These are phyloP conservation scores for Dicroscelio sp. DNA, from an alignment of 2,888 invertebrate genomes.

Conservation along the genomic window DNA sequence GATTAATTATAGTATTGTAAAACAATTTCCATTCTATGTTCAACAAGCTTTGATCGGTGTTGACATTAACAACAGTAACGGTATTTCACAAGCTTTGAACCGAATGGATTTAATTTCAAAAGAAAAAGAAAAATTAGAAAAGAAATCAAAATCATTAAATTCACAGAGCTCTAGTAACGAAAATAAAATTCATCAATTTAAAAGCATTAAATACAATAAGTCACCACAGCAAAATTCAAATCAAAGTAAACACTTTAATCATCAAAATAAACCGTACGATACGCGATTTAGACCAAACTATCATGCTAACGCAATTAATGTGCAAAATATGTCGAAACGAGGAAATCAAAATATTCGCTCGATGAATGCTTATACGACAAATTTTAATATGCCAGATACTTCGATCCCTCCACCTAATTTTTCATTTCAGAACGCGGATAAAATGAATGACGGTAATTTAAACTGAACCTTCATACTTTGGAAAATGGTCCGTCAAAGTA, in stretches of 20 bases:
- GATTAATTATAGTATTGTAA: conserved; percentile 14
- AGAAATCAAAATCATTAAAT: background rate
- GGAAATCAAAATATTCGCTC: background rate
- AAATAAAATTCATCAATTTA: background rate
- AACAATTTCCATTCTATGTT: conserved; percentile 2
- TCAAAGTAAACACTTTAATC: background rate
- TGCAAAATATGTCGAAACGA: background rate
- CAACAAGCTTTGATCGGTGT: conserved; percentile 19
- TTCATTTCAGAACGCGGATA: background rate
- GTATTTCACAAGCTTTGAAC: background rate
- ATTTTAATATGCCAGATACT: conserved; percentile 32
- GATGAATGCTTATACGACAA: conserved; percentile 33
- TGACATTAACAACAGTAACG: background rate
- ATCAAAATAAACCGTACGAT: background rate
- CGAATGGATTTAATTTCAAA: background rate
- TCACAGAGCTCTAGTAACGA: background rate
- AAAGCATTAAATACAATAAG: background rate
- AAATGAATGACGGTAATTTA: background rate
- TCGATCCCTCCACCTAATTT: background rate
- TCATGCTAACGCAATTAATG: background rate
- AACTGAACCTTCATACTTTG: background rate
- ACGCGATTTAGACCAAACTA: background rate
- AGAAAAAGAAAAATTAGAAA: conserved; percentile 16
- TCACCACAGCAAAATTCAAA: background rate
- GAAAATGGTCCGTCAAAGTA: background rate